Conservation (phyloP, 2,888 invertebrate species). For the Luffia ferchaultella region DNA sequence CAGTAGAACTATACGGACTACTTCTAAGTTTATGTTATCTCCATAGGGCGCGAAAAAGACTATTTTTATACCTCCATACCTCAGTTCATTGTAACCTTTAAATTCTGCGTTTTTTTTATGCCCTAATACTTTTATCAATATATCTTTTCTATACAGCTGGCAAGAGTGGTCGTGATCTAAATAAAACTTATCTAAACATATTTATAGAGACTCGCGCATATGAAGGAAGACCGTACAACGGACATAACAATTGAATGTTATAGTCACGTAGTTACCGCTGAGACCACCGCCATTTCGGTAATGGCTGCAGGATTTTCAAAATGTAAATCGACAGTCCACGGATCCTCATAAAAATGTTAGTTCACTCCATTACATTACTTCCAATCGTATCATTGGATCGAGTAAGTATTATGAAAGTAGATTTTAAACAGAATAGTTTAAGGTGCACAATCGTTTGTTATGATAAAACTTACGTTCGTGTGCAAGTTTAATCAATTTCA, state of each 20-base stretch:
- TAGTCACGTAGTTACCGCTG: background rate
- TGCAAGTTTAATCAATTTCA: background rate
- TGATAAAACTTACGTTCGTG: background rate
- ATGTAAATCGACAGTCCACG: conserved; percentile 2
- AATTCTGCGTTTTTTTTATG: too few relatives aligned
- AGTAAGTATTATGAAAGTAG: background rate
- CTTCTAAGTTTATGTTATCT: too few relatives aligned
- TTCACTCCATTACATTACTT: conserved; percentile 6
- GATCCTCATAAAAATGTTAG: conserved; percentile 8
- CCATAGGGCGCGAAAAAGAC: too few relatives aligned
- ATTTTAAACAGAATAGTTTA: background rate
- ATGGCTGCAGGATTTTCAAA: background rate
- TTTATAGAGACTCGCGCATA: too few relatives aligned
- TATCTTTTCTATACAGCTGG: too few relatives aligned
- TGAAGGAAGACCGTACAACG: too few relatives aligned
- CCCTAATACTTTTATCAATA: too few relatives aligned
- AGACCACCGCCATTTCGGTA: background rate
- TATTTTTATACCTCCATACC: too few relatives aligned
- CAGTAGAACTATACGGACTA: too few relatives aligned
- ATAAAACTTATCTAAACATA: too few relatives aligned
- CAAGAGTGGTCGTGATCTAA: too few relatives aligned
- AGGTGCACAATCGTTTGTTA: background rate
- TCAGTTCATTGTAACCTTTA: too few relatives aligned
- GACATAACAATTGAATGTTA: background rate
- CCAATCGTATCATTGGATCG: background rate